Percentiles rank a stretch among this genome's conserved stretches.
Conservation (phyloP, 2,113 vertebrate genomes). For the Morone saxatilis region DNA sequence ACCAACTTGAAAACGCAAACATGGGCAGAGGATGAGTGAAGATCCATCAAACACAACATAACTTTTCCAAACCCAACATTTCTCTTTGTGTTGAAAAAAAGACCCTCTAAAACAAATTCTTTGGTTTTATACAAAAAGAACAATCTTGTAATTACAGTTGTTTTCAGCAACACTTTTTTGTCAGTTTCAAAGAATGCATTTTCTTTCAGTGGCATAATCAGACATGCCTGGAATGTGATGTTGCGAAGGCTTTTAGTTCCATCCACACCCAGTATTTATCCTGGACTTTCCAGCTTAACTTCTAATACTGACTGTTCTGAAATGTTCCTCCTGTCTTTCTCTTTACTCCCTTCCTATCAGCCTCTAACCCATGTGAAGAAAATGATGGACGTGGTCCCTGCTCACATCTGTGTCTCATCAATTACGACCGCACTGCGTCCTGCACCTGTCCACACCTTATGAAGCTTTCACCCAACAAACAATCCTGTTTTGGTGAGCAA, state of each 20-base stretch:
- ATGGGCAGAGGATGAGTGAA: background rate
- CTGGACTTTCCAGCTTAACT: background rate
- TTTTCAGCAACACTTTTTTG: background rate
- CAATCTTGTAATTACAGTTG: background rate
- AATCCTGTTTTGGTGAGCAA: constrained; percentile 92
- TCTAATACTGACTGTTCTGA: background rate
- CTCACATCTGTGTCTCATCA: constrained; percentile 98
- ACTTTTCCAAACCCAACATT: background rate
- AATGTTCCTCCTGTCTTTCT: constrained; percentile 2
- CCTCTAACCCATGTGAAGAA: constrained; percentile 92
- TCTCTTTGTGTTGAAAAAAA: background rate
- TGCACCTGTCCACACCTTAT: constrained; percentile 97
- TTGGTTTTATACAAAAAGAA: background rate
- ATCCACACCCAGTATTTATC: constrained; percentile 15
- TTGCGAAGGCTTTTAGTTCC: constrained; percentile 1
- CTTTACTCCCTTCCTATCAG: constrained; percentile 78
- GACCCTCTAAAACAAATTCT: background rate
- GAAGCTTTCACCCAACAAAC: constrained; percentile 93
- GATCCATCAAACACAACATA: background rate
- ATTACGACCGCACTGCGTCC: constrained; percentile 91
- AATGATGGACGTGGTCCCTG: constrained; percentile 93
- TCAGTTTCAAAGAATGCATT: background rate
- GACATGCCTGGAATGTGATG: background rate
- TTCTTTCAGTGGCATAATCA: background rate
- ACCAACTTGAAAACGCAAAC: background rate